Evolutionary conservation across 2,797 vertebrate genomes (phyloP), one percentile per base, ranked within the genome.

Genomic region (Parauchenoglanis punctatus): DNA sequence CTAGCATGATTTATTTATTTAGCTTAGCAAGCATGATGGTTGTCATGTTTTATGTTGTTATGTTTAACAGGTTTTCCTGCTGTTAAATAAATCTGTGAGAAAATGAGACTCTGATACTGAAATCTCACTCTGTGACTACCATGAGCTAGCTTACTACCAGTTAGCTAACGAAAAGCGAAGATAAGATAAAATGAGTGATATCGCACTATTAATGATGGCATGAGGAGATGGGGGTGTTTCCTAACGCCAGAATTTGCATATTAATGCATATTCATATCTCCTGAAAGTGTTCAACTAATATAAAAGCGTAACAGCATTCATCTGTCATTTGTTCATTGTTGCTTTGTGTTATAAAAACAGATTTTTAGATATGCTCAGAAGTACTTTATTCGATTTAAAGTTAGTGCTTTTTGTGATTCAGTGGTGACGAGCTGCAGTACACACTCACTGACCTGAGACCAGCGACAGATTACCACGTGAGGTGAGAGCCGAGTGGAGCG

Each of bases 371-470:
- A 28, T 80, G 54, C 12, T 35, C 17, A 54, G 25, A n/a, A 2
- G 75, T 18, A 1, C 58, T 75, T 1, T 0, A 78, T 0, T 18
- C 31, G 28, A 56, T 31, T 8, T 78, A 35, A 35, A 23, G 56
- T 80, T 40, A 3, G 10, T 58, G 54, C 59, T 61, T 8, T 40
- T 40, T 82, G 40, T 65, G 59, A 92, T 90, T 91, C 91, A 97
- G 97, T 90, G 96, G 97, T 91, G 97, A 97, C 94, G 96, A 97
- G 91, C 95, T 97, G 90, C 96, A 97, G 92, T 96, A 95, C 92
- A 96, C 95, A 89, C 94, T 97, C 92, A 97, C 95, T 93, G 96
- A 97, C 92, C 96, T 97, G 91, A 96, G 96, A 93, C 97, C 97
- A 91, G 96, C 97, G 83, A 97, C 96, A 25, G 97, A 97, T 90